Base-by-base conservation (phyloP, 2,888 invertebrate genomes). In the Hipparchia semele region DNA sequence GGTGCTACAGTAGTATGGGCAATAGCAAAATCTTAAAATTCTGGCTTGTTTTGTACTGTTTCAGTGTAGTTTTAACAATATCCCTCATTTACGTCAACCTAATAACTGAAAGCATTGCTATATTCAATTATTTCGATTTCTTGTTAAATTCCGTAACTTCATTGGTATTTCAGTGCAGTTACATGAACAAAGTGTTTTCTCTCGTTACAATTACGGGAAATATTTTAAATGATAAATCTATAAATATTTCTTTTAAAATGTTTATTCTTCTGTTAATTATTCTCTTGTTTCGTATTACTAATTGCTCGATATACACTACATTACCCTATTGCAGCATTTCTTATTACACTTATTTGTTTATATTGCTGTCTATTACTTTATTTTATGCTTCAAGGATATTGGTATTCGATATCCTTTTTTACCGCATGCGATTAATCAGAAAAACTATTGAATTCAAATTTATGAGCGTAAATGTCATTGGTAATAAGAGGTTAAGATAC, bases 341-440 rank as follows among this genome's bases (percentile, higher is more conserved):
- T 10, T 53, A 7, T 33, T 53, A 65, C 9, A 5, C 53, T 53
- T 65, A 65, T 53, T 65, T 53, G 12, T 12, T 65, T 33, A 13
- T 53, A 39, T 39, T 65, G 6, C 5, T 65, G 6, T 65, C 65
- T 53, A n/a, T 10, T 4, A 53, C 3, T 33, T 53, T 53, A n/a
- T 67, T 13, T 45, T 67, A 56, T 58, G 7, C 46, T 2, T 13
- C 56, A 7, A 67, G 9, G 45, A 67, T 67, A 45, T 67, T 67
- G 39, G 67, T 56, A 2, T 67, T 67, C 39, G 45, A 13, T 13
- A 12, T 67, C 12, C 8, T 67, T n/a, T 67, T 13, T n/a, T 45
- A 46, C 6, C 56, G 67, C 23, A 67, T 67, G 56, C 46, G 33
- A 46, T 12, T 67, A 45, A 67, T 67, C 46, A 67, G 56, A n/a